phyloP scores from a whole-genome alignment of 2,797 vertebrate genomes.

The Hippoglossus hippoglossus region DNA sequence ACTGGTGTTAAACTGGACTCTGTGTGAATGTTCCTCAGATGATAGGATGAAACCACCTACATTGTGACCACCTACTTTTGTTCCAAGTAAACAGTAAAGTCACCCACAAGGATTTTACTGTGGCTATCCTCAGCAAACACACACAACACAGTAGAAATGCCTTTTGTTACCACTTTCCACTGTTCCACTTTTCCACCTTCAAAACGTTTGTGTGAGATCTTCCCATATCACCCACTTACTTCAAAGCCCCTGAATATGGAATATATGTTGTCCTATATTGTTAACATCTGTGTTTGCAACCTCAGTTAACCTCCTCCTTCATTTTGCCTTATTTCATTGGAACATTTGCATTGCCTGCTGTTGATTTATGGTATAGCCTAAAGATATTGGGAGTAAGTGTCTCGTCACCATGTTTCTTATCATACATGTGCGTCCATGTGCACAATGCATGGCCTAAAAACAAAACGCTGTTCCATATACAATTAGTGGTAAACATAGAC shows the following conservation, averaged over 20 bases:
- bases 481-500: neutral
- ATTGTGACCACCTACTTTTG: constrained; percentile 50
- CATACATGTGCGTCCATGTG: no score
- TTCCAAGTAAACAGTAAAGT: constrained; percentile 41
- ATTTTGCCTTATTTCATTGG: neutral
- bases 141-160: neutral
- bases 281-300: neutral
- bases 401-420: no score
- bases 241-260: neutral
- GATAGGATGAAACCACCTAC: constrained; percentile 41
- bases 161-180: neutral
- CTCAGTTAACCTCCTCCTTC: neutral
- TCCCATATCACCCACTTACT: neutral
- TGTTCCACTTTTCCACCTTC: no score
- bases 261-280: neutral
- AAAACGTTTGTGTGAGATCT: neutral
- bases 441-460: neutral
- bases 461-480: neutral
- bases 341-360: neutral
- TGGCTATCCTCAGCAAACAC: constrained; percentile 18
- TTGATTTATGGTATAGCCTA: neutral
- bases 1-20: constrained; percentile 1
- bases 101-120: constrained; percentile 34
- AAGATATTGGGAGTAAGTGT: neutral
- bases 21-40: constrained; percentile 24